phyloP scores from a whole-genome alignment of 2,888 invertebrate genomes.

The Netelia fuscicornis region DNA sequence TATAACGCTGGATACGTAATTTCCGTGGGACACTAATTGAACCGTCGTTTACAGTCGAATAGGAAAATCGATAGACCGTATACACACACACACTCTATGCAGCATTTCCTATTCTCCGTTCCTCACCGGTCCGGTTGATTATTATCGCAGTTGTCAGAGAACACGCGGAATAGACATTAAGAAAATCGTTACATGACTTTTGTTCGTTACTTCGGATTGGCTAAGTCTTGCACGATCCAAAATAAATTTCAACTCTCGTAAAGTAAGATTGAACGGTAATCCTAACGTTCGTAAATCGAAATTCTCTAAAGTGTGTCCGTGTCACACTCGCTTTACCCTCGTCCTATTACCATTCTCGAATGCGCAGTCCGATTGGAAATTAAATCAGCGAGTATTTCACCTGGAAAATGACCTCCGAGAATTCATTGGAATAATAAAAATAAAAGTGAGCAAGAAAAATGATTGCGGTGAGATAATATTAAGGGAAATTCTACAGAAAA shows the following conservation, averaged over 20 bases:
- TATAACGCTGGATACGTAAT: slow-evolving; percentile 21
- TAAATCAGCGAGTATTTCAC: neutral
- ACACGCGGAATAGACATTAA: neutral
- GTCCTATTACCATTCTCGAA: neutral
- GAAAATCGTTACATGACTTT: neutral
- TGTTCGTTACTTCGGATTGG: neutral
- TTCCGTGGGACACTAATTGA: slow-evolving; percentile 55
- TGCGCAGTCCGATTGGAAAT: neutral
- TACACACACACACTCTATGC: too few species aligned
- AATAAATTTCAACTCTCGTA: neutral
- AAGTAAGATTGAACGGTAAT: neutral
- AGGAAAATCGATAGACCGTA: slow-evolving; percentile 30
- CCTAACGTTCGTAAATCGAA: neutral
- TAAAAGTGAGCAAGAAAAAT: too few species aligned
- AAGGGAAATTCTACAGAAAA: too few species aligned
- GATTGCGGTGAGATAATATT: too few species aligned
- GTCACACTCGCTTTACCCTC: neutral
- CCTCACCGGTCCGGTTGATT: neutral
- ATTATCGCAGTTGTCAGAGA: neutral
- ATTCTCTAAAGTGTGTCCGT: neutral
- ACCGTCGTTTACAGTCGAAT: slow-evolving; percentile 16
- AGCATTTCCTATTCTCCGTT: too few species aligned
- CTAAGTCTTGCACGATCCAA: neutral
- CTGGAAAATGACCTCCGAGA: neutral
- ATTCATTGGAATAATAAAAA: too few species aligned